Conservation (phyloP, 2,888 invertebrate species). For the Acheta domesticus region DNA sequence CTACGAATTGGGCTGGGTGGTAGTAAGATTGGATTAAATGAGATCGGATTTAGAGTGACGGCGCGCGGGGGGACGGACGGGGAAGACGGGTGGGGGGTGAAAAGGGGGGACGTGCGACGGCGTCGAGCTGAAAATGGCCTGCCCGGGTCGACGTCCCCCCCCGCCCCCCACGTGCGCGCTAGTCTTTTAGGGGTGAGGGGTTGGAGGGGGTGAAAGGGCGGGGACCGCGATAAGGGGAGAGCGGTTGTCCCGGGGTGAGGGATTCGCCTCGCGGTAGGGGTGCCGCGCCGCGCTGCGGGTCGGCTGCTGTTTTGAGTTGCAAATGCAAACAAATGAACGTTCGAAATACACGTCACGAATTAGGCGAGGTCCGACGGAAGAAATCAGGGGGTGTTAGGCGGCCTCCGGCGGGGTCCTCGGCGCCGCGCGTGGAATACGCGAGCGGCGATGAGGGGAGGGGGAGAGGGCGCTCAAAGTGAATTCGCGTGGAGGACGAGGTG, state of each 20-base stretch:
- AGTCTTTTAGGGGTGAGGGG: slow-evolving; percentile 10
- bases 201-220: not conserved
- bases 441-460: not conserved
- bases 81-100: slow-evolving; percentile 19
- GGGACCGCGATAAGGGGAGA: not conserved
- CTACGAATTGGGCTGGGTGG: not conserved
- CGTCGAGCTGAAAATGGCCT: slow-evolving; percentile 30
- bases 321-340: slow-evolving; percentile 33
- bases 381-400: not conserved
- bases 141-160: not conserved
- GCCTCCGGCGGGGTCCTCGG: not conserved
- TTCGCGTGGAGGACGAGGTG: too few relatives aligned
- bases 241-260: too few relatives aligned
- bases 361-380: not conserved
- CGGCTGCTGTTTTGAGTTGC: slow-evolving; percentile 32
- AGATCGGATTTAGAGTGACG: slow-evolving; percentile 29
- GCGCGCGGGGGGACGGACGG: not conserved
- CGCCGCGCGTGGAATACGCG: not conserved
- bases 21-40: slow-evolving; percentile 32
- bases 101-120: slow-evolving; percentile 3
- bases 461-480: too few relatives aligned
- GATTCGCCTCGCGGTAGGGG: not conserved
- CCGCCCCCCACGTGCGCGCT: not conserved
- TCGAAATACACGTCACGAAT: slow-evolving; percentile 29
- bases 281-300: not conserved